These are phyloP conservation scores for Calidris pugnax DNA, from an alignment of 2,113 vertebrate species.

Conservation along the genomic window DNA sequence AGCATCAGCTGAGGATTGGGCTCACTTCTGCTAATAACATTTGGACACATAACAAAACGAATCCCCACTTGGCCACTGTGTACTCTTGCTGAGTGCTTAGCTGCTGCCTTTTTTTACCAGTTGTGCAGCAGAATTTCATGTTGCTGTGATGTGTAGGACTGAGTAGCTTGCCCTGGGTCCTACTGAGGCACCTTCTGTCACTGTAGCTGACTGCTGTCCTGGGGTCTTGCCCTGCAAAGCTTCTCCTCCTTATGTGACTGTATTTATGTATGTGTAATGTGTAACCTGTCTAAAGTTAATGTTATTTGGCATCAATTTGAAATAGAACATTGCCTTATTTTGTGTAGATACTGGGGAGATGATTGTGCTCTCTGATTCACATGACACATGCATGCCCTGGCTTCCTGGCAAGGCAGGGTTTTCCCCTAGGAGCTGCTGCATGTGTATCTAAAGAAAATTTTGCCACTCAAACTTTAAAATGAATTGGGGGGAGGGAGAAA, in stretches of 20 bases:
- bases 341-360: background rate
- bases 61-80: background rate
- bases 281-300: slow-evolving; percentile 19
- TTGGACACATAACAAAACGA: accelerated
- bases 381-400: background rate
- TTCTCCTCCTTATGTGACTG: slow-evolving; percentile 25
- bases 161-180: background rate
- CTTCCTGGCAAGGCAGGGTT: background rate
- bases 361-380: background rate
- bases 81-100: background rate
- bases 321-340: background rate
- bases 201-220: slow-evolving; percentile 11
- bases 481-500: background rate
- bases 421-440: background rate
- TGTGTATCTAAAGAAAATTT: background rate
- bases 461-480: background rate
- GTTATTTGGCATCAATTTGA: background rate
- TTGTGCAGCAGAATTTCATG: background rate
- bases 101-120: background rate
- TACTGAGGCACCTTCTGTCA: background rate
- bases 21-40: background rate
- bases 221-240: slow-evolving; percentile 30
- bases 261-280: slow-evolving; percentile 39
- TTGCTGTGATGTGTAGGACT: background rate
- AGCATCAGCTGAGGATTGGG: background rate